Evolutionary conservation across 2,888 invertebrate species (phyloP), one percentile per base, ranked within the genome.

Genomic region (Meiosimyza platycephala): DNA sequence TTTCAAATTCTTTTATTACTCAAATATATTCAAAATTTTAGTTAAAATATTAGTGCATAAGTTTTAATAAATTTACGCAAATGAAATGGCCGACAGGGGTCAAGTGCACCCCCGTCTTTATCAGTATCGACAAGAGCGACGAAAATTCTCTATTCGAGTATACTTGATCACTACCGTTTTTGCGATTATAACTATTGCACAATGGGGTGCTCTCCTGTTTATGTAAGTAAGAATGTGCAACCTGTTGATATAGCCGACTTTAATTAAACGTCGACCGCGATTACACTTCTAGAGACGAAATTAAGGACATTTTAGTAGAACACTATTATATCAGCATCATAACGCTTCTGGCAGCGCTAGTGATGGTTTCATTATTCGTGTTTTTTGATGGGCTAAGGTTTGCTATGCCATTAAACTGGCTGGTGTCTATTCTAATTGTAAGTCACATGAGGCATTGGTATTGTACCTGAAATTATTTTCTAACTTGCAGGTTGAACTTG

Each of bases 371-470:
- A 0, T 0, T 79, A 7, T 82, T 81, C 54, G 77, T 84, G 50
- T 83, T 83, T 67, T 75, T 79, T 13, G 81, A 83, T 33, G 40
- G 72, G 51, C 40, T 79, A 2, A 80, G 84, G 6, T 77, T 79
- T 33, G 66, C 77, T 0, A 9, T 6, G 0, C 63, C 74, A 0
- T 7, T 83, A 5, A 84, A 81, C 74, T 81, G 80, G 79, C 0
- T 81, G 0, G 1, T 84, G 1, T 15, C 79, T 1, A 7, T 80
- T 6, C 7, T 79, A 0, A 81, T 80, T 67, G 83, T 84, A 72
- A 79, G 84, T 79, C 28, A 4, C 16, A 5, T n/a, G 40, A 16
- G 2, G 2, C 51, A 12, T 28, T 50, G 50, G 16, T 6, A 3
- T 50, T 50, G 12, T 11, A 28, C 6, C 28, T 50, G 22, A n/a